Conservation (phyloP, 2,888 invertebrate species). For the Hecatera dysodea region DNA sequence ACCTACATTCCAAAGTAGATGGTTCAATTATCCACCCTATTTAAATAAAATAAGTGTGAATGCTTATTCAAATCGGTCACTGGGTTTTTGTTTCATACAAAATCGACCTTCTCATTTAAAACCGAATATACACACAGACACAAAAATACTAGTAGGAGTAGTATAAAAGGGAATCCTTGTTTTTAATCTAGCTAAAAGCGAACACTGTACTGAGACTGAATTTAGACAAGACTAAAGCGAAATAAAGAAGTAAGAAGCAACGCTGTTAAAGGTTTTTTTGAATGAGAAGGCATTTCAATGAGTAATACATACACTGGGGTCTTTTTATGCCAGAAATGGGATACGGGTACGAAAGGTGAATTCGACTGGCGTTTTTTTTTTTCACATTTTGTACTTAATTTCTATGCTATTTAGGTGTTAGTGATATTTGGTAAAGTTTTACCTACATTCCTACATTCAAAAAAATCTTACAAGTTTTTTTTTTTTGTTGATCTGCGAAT, state of each 20-base stretch:
- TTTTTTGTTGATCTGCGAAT: no score
- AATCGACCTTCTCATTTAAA: background rate
- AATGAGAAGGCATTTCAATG: constrained; percentile 35
- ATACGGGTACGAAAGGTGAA: constrained; percentile 10
- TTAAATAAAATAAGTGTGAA: no score
- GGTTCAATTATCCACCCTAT: no score
- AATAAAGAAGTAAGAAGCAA: constrained; percentile 47
- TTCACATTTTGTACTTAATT: background rate
- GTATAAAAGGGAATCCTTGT: constrained; percentile 37
- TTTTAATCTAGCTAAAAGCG: constrained; percentile 65
- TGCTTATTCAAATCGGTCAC: no score
- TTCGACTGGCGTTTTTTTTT: background rate
- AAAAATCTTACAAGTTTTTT: no score
- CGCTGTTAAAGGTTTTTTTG: constrained; percentile 36
- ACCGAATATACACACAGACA: background rate
- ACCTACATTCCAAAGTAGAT: no score
- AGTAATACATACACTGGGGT: constrained; percentile 6
- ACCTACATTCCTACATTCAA: no score
- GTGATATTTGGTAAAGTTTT: no score
- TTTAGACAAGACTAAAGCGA: constrained; percentile 58
- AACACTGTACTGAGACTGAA: constrained; percentile 34
- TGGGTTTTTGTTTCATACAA: no score
- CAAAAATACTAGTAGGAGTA: background rate
- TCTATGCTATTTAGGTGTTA: no score
- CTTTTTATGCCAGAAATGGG: constrained; percentile 29